Base-by-base conservation (phyloP, 2,797 vertebrate genomes). In the Kryptopterus vitreolus region DNA sequence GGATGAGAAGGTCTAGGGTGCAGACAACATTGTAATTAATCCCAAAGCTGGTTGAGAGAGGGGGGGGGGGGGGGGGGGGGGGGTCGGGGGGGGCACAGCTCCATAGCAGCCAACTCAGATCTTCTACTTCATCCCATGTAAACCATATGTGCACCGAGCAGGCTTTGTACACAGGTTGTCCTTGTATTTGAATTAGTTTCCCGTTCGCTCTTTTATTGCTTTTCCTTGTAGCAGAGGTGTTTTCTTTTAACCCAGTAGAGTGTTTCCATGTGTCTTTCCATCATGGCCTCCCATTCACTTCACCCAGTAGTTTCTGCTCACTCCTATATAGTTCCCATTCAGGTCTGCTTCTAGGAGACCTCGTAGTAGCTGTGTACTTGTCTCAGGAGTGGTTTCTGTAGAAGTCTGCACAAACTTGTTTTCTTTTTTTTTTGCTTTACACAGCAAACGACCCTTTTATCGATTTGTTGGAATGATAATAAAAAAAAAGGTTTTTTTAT, bases 381-480 rank as follows among this genome's bases (percentile, higher is more conserved):
- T 80, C 31, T 73, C n/a, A 53, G 31, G 55, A 78, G 74, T 65
- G 58, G 69, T 73, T 72, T 53, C 75, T 76, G 72, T 80, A 76
- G 75, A 58, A 26, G 35, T 33, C 33, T 77, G 12, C 46, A 31
- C 10, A 82, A 83, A 69, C 38, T 76, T 80, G 68, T 79, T 85
- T 78, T 77, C 24, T 2, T 79, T 18, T n/a, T 3, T 22, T 72
- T 58, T 24, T 57, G 58, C 81, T 77, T 59, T 48, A 52, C 46
- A 77, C 50, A 65, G 77, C 33, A 65, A 77, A 70, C 52, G 33
- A 53, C 65, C 52, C 15, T 31, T 46, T 79, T 78, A 86, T 86
- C 48, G 85, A 86, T 84, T 76, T 52, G 20, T 66, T 20, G 6
- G 48, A 63, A 81, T 35, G 65, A 79, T 76, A 29, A 76, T 68